Base-by-base conservation (phyloP, 2,888 invertebrate genomes). In the Plebejus anna region DNA sequence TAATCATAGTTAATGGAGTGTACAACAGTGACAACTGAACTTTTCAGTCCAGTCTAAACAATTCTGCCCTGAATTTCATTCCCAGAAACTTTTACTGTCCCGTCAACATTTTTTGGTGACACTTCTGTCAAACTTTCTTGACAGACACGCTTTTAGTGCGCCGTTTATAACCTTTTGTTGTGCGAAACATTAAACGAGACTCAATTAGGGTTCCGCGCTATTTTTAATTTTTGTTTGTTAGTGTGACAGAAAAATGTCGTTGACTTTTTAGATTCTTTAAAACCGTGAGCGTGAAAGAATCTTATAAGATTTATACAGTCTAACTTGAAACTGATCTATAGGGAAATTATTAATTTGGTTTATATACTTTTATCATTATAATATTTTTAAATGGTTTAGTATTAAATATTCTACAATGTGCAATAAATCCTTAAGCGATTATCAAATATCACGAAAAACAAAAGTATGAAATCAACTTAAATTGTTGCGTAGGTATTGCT, bases 41-140 rank as follows among this genome's bases (percentile, higher is more conserved):
- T 84, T 84, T 83, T 85, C 81, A 82, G 84, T 84, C 80, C 84
- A 88, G 86, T 85, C 84, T 89, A 92, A 92, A 92, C 92, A 92
- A 85, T 85, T 84, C 86, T 89, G 92, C 84, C 89, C 91, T 85
- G 88, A 84, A 88, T 91, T 84, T 82, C 82, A 81, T 92, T 93
- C 92, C 83, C 80, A 86, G 93, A 92, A 93, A 88, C 88, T 91
- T 91, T 91, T 90, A 90, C 73, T 87, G 86, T 83, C 84, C 86
- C 87, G 86, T 88, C 85, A 86, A 86, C 85, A 87, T 77, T 79
- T 76, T 86, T 86, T 79, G 87, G 91, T 90, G 89, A 91, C 90
- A 90, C 89, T 59, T 89, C 83, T 81, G 80, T 81, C 79, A 78
- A 80, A 80, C 77, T 78, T 78, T 75, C 75, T 38, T 42, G 72